Evolutionary conservation across 1,140 invertebrate species (phyloP).

Genomic region (Lasioglossum albipes): DNA sequence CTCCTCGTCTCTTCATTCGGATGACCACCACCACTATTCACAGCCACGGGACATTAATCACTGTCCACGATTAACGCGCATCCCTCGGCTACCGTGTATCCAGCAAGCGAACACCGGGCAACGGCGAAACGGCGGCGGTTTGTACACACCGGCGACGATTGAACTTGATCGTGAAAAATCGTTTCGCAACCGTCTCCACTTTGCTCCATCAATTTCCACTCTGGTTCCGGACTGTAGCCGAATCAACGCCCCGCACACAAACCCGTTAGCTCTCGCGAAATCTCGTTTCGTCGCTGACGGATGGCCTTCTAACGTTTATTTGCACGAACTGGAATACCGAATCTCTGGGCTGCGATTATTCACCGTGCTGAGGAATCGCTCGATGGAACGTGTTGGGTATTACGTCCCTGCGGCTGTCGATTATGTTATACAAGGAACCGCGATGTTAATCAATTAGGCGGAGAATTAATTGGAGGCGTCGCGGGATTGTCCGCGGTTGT

Average conservation of each 20-base stretch:
- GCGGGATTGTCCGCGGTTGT: too few species aligned
- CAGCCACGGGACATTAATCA: constrained; percentile 55
- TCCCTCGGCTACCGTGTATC: constrained; percentile 40
- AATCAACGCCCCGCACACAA: background rate
- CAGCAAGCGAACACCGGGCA: background rate
- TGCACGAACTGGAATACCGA: background rate
- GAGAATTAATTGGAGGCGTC: too few species aligned
- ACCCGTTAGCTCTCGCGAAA: background rate
- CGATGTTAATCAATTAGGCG: too few species aligned
- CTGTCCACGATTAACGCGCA: constrained; percentile 62
- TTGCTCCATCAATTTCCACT: constrained; percentile 26
- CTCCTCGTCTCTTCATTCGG: constrained; percentile 51
- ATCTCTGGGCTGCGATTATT: background rate
- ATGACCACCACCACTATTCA: constrained; percentile 40
- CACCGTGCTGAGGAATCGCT: too few species aligned
- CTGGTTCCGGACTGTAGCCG: background rate
- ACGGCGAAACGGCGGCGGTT: background rate
- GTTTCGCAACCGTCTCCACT: constrained; percentile 14
- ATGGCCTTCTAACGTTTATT: background rate
- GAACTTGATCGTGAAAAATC: constrained; percentile 64
- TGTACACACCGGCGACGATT: constrained; percentile 46
- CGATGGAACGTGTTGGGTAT: too few species aligned
- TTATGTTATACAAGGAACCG: background rate
- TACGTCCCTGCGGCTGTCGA: background rate
- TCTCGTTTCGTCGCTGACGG: background rate